Evolutionary conservation across 2,113 vertebrate genomes (phyloP), one percentile per base, ranked within the genome.

Genomic region (Malurus melanocephalus): DNA sequence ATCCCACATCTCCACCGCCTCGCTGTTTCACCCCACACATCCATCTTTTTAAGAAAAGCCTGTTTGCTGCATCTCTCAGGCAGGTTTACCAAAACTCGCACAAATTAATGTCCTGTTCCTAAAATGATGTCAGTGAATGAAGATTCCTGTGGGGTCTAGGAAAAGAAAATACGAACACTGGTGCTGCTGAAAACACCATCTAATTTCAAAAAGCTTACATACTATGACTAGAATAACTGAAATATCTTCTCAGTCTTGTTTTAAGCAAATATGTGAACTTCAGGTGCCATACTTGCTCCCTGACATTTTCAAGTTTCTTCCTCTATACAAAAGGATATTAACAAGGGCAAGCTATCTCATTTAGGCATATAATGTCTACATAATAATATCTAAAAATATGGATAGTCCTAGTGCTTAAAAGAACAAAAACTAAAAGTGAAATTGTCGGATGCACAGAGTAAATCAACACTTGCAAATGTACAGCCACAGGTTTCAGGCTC

Each of bases 21-120:
- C 0, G 0, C n/a, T 13, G 4, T 5, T 80, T 27, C 43, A 55
- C 64, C 19, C 13, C 40, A 19, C 48, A 7, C 2, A 0, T 2
- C 4, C 13, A 19, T 3, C 46, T 61, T 30, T 28, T 56, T 28
- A 82, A 60, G 57, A 28, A 56, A 55, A 91, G 2, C 7, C 59
- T 18, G 6, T 18, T n/a, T 4, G 1, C n/a, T 53, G 35, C 56
- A 33, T 64, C 49, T 56, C 46, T 24, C 22, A 7, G 26, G 26
- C 42, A 65, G 2, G 51, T 64, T 28, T 4, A 60, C 22, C 23
- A 43, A 30, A 75, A 48, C 16, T 5, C 18, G 26, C 26, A 61
- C 8, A 68, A 87, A 80, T 40, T 38, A 12, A 62, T 7, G 19
- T 23, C 51, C 66, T 64, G 2, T 42, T 64, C n/a, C 43, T 67